Percentiles rank a stretch among this genome's conserved stretches.
phyloP scores from a whole-genome alignment of 2,113 vertebrate genomes.

The Psittacula cyanocephala region DNA sequence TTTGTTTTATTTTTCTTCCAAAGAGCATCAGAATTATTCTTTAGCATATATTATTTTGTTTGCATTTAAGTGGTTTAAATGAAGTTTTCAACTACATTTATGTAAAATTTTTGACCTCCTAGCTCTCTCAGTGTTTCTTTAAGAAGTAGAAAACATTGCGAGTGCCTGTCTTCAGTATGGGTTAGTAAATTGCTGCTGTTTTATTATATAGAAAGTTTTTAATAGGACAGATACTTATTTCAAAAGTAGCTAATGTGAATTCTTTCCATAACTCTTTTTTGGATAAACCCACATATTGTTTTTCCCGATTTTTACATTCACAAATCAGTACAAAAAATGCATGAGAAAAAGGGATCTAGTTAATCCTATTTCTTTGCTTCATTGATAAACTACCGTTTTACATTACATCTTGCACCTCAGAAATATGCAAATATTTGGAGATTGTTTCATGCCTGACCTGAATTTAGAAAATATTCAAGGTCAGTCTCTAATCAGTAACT shows the following conservation, averaged over 20 bases:
- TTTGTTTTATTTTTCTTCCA: background rate
- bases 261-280: background rate
- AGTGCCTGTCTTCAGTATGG: background rate
- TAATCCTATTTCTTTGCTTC: background rate
- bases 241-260: background rate
- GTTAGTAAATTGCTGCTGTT: background rate
- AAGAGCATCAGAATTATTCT: background rate
- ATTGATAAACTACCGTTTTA: background rate
- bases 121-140: background rate
- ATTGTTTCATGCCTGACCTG: background rate
- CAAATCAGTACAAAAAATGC: background rate
- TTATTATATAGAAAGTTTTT: background rate
- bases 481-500: background rate
- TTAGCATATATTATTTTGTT: background rate
- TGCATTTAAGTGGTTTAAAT: background rate
- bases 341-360: background rate
- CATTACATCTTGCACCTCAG: background rate
- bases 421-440: background rate
- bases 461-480: background rate
- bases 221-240: background rate
- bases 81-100: background rate
- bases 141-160: background rate
- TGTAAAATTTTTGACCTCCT: background rate
- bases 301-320: background rate
- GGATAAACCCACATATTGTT: background rate